Conservation (phyloP, 2,888 invertebrate species). For the Drosophila greeni region DNA sequence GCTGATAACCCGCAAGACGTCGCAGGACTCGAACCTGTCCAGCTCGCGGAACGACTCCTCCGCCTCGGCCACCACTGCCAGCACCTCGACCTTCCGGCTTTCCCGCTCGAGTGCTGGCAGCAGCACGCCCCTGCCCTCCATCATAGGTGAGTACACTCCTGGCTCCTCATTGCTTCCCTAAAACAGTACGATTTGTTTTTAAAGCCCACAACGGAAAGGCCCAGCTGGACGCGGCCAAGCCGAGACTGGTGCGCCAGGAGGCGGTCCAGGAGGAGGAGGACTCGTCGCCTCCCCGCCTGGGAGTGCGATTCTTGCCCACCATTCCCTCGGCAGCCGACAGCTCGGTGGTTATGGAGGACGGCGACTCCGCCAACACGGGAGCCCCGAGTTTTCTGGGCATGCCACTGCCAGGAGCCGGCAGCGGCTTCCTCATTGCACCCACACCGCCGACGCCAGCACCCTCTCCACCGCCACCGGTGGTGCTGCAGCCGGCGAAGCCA, state of each 20-base stretch:
- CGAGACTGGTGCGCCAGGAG: slow-evolving; percentile 88
- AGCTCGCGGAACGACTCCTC: slow-evolving; percentile 95
- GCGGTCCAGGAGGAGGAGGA: slow-evolving; percentile 88
- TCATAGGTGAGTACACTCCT: slow-evolving; percentile 67
- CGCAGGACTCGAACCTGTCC: slow-evolving; percentile 93
- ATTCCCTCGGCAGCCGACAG: slow-evolving; percentile 87
- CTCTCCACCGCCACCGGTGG: slow-evolving; percentile 4
- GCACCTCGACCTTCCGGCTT: slow-evolving; percentile 93
- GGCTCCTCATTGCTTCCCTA: not conserved
- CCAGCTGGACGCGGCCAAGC: slow-evolving; percentile 80
- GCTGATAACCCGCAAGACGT: slow-evolving; percentile 94
- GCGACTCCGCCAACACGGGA: slow-evolving; percentile 77
- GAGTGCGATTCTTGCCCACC: slow-evolving; percentile 84
- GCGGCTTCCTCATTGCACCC: slow-evolving; percentile 60
- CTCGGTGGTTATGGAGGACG: slow-evolving; percentile 84
- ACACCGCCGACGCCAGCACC: slow-evolving; percentile 33
- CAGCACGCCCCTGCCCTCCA: slow-evolving; percentile 79
- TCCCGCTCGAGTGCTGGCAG: slow-evolving; percentile 88
- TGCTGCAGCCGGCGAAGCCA: slow-evolving; percentile 57
- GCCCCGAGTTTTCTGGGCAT: slow-evolving; percentile 53
- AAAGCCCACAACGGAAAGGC: slow-evolving; percentile 76
- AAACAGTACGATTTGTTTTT: not conserved
- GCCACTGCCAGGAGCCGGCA: slow-evolving; percentile 56
- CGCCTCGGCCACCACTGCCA: slow-evolving; percentile 93
- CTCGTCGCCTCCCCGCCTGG: slow-evolving; percentile 79